Evolutionary conservation across 2,888 invertebrate species (phyloP).

Genomic region (Metellina segmentata): DNA sequence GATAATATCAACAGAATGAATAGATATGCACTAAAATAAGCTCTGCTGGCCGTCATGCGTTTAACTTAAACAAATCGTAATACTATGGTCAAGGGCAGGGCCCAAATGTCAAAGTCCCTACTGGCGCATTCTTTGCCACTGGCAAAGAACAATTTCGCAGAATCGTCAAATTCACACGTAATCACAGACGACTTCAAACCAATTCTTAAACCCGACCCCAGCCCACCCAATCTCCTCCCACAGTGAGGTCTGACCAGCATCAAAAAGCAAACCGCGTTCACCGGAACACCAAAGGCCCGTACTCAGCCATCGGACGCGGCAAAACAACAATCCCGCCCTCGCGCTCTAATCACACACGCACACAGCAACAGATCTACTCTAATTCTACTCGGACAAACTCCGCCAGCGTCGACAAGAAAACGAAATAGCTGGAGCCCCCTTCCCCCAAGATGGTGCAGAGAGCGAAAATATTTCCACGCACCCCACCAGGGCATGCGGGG

Average conservation of each 20-base stretch:
- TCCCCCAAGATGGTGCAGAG: not conserved
- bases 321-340: not conserved
- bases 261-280: too few relatives aligned
- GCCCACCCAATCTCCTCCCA: not conserved
- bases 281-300: too few relatives aligned
- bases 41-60: too few relatives aligned
- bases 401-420: not conserved
- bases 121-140: not conserved
- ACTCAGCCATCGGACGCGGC: too few relatives aligned
- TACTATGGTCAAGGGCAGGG: too few relatives aligned
- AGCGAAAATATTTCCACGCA: constrained; percentile 2
- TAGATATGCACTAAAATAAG: too few relatives aligned
- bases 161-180: not conserved
- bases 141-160: not conserved
- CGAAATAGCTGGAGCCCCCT: not conserved
- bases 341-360: not conserved
- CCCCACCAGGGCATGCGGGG: not conserved
- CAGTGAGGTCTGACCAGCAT: too few relatives aligned
- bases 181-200: not conserved
- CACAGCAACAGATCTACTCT: not conserved
- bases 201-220: not conserved
- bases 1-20: too few relatives aligned
- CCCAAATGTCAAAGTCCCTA: too few relatives aligned
- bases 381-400: not conserved
- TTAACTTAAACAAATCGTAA: too few relatives aligned